Evolutionary conservation across 2,113 vertebrate genomes (phyloP).

Genomic region (Smithornis capensis): DNA sequence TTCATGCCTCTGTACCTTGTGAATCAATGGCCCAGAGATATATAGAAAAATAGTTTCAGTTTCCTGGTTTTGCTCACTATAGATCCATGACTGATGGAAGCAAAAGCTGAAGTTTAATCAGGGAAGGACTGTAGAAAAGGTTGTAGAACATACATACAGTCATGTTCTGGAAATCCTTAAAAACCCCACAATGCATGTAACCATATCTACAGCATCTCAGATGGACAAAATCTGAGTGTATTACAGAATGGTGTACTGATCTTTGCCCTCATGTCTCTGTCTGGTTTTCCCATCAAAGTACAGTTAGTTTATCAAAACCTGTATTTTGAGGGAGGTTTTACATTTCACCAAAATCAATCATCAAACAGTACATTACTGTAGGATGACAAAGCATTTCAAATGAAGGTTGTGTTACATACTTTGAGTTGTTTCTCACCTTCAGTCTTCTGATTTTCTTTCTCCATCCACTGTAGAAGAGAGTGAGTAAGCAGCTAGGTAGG

Average conservation of each 20-base stretch:
- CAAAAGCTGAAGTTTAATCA: background rate
- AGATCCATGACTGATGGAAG: background rate
- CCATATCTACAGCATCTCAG: background rate
- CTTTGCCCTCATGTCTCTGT: background rate
- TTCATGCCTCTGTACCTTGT: background rate
- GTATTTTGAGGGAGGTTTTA: background rate
- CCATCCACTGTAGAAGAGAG: background rate
- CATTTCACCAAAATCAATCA: background rate
- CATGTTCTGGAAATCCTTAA: background rate
- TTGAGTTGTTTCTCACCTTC: background rate
- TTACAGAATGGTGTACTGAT: background rate
- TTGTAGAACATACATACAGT: background rate
- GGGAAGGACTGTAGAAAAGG: background rate
- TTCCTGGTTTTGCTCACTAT: background rate
- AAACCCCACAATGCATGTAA: background rate
- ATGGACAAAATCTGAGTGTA: background rate
- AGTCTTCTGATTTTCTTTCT: background rate
- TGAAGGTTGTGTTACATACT: slow-evolving; percentile 34
- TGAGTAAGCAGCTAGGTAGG: background rate
- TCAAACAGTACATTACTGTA: background rate
- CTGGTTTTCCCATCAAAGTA: background rate
- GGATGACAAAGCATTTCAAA: slow-evolving; percentile 46
- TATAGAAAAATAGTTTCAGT: background rate
- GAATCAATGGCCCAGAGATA: background rate
- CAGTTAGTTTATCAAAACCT: background rate